These are phyloP conservation scores for Tribolium madens DNA, from an alignment of 1,140 invertebrate species.

Conservation along the genomic window DNA sequence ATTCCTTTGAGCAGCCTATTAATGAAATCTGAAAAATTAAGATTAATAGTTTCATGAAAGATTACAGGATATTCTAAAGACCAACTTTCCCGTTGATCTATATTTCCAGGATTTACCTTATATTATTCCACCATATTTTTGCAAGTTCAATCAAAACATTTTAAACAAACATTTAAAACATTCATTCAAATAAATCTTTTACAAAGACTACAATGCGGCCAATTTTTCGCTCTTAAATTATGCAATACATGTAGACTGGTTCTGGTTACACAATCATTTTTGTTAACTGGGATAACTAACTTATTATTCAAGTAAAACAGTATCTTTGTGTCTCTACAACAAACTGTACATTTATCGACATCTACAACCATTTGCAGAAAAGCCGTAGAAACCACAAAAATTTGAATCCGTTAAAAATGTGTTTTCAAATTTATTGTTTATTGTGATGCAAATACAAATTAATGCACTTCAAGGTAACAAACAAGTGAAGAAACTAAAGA, in stretches of 20 bases:
- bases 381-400: not conserved
- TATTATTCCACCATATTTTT: too few relatives aligned
- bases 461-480: not conserved
- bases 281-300: not conserved
- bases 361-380: not conserved
- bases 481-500: not conserved
- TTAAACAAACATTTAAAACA: too few relatives aligned
- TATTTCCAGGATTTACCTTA: too few relatives aligned
- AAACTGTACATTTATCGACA: not conserved
- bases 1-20: too few relatives aligned
- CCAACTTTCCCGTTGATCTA: too few relatives aligned
- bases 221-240: not conserved
- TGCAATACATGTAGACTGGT: not conserved
- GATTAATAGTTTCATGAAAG: too few relatives aligned
- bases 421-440: not conserved
- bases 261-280: not conserved
- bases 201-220: not conserved
- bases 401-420: not conserved
- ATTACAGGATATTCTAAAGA: too few relatives aligned
- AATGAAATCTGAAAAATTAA: too few relatives aligned
- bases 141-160: too few relatives aligned
- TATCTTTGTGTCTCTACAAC: not conserved
- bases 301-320: not conserved
- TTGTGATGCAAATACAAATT: not conserved
- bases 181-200: not conserved